phyloP scores from a whole-genome alignment of 2,113 vertebrate genomes.

The Miniopterus natalensis region DNA sequence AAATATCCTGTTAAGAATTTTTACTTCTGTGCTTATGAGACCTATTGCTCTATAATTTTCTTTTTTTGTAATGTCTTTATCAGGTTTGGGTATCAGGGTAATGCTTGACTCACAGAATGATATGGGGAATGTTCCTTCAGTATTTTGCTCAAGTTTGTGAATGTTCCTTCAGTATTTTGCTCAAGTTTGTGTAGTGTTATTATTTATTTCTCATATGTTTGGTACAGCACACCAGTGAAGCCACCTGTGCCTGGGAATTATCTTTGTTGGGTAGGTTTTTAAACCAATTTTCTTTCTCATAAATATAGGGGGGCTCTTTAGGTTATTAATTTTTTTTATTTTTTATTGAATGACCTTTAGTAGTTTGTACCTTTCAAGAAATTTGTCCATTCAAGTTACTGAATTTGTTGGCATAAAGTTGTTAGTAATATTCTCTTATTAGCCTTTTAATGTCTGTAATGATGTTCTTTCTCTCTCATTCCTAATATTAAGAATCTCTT shows the following conservation, averaged over 20 bases:
- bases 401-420: slow-evolving; percentile 26
- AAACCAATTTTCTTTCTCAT: not conserved
- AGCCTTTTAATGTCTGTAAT: not conserved
- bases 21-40: not conserved
- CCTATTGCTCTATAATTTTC: not conserved
- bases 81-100: not conserved
- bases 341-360: not conserved
- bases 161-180: not conserved
- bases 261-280: not conserved
- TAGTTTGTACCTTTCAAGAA: not conserved
- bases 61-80: not conserved
- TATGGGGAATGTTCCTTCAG: not conserved
- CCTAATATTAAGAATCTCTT: not conserved
- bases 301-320: not conserved
- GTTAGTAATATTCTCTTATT: not conserved
- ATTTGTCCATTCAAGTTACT: not conserved
- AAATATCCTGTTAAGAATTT: not conserved
- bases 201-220: not conserved
- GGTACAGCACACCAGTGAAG: not conserved
- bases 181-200: not conserved
- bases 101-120: not conserved
- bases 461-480: not conserved
- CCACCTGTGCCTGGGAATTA: not conserved
- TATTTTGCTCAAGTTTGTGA: not conserved
- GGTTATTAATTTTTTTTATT: not conserved